phyloP scores from a whole-genome alignment of 2,113 vertebrate species.

The Electrona antarctica region DNA sequence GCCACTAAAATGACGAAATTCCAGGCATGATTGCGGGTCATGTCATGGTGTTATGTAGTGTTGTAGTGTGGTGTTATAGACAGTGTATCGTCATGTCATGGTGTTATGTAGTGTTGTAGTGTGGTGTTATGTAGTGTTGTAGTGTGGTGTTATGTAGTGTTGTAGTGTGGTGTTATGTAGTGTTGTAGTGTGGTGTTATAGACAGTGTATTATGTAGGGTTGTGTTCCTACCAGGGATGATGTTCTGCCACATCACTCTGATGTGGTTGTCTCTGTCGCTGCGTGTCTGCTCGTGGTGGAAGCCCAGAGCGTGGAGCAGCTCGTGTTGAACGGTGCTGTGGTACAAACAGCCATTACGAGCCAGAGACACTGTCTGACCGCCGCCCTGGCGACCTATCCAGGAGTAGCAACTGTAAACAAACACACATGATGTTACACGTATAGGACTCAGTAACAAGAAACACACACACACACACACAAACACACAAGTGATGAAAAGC shows the following conservation, averaged over 20 bases:
- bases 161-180: slow-evolving; percentile 31
- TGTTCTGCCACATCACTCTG: slow-evolving; percentile 61
- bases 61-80: slow-evolving; percentile 22
- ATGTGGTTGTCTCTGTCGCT: slow-evolving; percentile 74
- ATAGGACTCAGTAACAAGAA: background rate
- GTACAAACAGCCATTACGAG: slow-evolving; percentile 59
- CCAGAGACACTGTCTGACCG: slow-evolving; percentile 68
- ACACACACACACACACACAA: too few species aligned
- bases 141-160: too few species aligned
- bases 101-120: too few species aligned
- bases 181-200: slow-evolving; percentile 23
- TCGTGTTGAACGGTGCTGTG: slow-evolving; percentile 67
- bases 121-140: background rate
- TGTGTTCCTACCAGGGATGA: slow-evolving; percentile 7
- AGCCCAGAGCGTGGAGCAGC: slow-evolving; percentile 78
- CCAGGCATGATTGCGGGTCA: too few species aligned
- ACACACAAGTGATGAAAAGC: too few species aligned
- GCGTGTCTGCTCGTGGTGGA: slow-evolving; percentile 79
- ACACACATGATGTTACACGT: too few species aligned
- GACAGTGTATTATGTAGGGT: slow-evolving; percentile 60
- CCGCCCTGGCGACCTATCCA: slow-evolving; percentile 53
- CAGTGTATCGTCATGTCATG: slow-evolving; percentile 60
- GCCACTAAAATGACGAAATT: too few species aligned
- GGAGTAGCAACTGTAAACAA: slow-evolving; percentile 47
- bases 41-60: too few species aligned